A percentile compares a stretch with the other conserved stretches of the same genome.
Conservation (phyloP, 1,140 invertebrate species). For the Artemia franciscana region DNA sequence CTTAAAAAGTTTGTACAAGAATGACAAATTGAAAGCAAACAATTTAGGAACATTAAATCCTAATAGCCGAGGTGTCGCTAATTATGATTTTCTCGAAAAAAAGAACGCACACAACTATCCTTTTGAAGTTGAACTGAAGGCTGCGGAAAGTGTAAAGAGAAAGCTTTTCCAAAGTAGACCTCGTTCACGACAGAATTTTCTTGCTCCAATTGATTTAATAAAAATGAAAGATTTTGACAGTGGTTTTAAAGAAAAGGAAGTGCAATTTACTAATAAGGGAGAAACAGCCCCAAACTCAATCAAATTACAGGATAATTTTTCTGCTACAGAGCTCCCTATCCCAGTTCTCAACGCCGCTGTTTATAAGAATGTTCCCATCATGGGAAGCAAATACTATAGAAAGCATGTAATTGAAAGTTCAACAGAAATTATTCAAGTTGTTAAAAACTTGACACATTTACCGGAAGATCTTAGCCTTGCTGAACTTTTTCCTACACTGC, state of each 20-base stretch:
- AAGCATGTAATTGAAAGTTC: not conserved
- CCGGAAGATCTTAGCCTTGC: not conserved
- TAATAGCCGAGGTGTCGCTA: too few species aligned
- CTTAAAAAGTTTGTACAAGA: too few species aligned
- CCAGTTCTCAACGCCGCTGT: not conserved
- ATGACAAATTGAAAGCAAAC: too few species aligned
- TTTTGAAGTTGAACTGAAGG: not conserved
- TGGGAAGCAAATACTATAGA: not conserved
- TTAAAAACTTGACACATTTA: not conserved
- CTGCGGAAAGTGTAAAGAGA: not conserved
- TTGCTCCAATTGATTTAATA: not conserved
- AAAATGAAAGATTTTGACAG: not conserved
- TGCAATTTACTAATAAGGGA: not conserved
- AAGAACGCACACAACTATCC: too few species aligned
- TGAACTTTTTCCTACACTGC: not conserved
- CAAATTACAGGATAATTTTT: not conserved
- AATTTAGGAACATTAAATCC: too few species aligned
- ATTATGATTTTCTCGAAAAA: too few species aligned
- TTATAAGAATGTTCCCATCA: not conserved
- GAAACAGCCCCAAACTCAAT: not conserved
- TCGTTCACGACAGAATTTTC: not conserved
- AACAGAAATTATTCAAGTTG: not conserved
- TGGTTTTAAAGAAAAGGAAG: not conserved
- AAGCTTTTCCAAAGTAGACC: not conserved
- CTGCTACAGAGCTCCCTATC: not conserved